These are phyloP conservation scores for Mactra quadrangularis DNA, from an alignment of 1,140 invertebrate species.

Conservation along the genomic window DNA sequence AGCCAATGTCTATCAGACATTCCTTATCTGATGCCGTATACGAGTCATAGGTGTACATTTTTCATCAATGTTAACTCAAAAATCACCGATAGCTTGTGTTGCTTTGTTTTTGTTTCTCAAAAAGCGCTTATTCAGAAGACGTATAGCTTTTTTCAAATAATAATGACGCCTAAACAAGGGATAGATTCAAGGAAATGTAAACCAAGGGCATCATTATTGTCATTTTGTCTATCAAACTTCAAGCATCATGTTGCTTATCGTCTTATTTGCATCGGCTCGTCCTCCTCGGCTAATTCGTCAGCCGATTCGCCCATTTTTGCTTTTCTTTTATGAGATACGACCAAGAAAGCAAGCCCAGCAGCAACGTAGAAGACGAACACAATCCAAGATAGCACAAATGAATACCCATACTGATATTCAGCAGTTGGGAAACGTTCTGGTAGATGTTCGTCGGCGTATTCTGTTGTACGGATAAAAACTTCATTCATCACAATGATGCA, in stretches of 20 bases:
- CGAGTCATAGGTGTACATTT: no score
- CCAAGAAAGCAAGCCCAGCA: slow-evolving; percentile 89
- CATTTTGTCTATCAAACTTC: no score
- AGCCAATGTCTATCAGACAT: no score
- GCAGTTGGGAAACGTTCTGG: slow-evolving; percentile 88
- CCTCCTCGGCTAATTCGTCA: slow-evolving; percentile 92
- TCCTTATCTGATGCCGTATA: no score
- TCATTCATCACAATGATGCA: slow-evolving; percentile 91
- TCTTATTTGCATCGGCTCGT: slow-evolving; percentile 88
- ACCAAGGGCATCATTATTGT: no score
- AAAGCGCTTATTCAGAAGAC: no score
- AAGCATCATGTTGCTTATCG: slow-evolving; percentile 16
- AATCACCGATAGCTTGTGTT: no score
- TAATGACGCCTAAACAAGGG: no score
- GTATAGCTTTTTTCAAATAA: no score
- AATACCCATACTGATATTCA: slow-evolving; percentile 86
- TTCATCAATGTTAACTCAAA: no score
- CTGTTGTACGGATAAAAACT: slow-evolving; percentile 89
- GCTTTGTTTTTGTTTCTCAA: no score
- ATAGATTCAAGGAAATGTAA: no score
- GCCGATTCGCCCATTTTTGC: slow-evolving; percentile 88
- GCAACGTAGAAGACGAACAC: slow-evolving; percentile 90
- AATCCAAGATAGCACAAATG: slow-evolving; percentile 91
- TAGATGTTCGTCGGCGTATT: slow-evolving; percentile 87
- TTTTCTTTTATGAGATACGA: slow-evolving; percentile 90